Base-by-base conservation (phyloP, 64 coral and sea anemone species). In the Trachythela sp. region DNA sequence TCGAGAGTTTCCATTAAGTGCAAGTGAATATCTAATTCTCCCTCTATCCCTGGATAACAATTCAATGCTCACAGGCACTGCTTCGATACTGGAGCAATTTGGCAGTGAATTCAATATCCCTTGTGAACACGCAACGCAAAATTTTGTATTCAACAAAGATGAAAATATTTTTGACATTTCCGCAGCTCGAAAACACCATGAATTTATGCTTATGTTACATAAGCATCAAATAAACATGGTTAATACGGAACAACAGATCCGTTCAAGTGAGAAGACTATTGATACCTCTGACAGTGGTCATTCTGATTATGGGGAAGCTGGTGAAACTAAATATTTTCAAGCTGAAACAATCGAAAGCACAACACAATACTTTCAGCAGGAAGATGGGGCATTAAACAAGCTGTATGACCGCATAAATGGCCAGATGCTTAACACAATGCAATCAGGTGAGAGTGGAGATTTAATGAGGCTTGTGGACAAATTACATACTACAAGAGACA, bases 51-150 rank as follows among this genome's bases (percentile, higher is more conserved):
- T 72, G 33, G 68, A 72, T 31, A 26, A 2, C 68, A 72, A 72
- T 72, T 27, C 68, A 27, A 72, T 35, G n/a, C 68, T 72, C 9
- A 72, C 68, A 29, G 68, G 2, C 33, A 72, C 68, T 72, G 68
- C 68, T 31, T 72, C 18, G 33, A 72, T 72, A 72, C 24, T 72
- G 68, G 68, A 72, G 68, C 68, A 72, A 26, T 72, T 72, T 72
- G 68, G 68, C 68, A 72, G 33, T 27, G 68, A 72, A 35, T 72
- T 72, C 26, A 26, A 72, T 9, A 72, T 72, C 24, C 68, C 68
- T 24, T 72, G 68, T 72, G 68, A 72, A 35, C 68, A 72, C 33
- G 18, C 68, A 29, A 72, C 0, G 24, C 17, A 26, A 1, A 35
- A 26, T 9, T 72, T 72, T 72, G 68, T 72, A 14, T 72, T 72